phyloP scores from a whole-genome alignment of 1,140 invertebrate genomes.

The Prorops nasuta region DNA sequence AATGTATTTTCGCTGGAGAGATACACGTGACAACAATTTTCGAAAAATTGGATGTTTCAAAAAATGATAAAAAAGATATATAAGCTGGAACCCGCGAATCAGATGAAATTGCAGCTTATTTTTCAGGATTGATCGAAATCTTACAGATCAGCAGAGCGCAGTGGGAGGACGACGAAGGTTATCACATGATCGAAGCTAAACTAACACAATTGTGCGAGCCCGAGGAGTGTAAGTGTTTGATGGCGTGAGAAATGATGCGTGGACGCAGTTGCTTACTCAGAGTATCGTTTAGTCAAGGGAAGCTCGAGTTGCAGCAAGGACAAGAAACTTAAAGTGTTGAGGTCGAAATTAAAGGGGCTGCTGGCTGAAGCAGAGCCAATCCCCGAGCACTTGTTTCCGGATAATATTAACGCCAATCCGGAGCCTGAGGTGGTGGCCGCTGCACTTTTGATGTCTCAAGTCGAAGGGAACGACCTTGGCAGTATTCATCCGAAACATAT shows the following conservation, averaged over 20 bases:
- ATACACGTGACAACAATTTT: too few species aligned
- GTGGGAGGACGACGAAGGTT: slow-evolving; percentile 16
- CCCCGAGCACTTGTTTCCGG: slow-evolving; percentile 12
- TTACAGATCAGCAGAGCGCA: slow-evolving; percentile 14
- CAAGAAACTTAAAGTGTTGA: slow-evolving; percentile 3
- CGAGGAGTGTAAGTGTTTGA: too few species aligned
- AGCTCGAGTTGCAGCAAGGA: background rate
- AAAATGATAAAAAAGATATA: too few species aligned
- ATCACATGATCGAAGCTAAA: slow-evolving; percentile 11
- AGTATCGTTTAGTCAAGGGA: background rate
- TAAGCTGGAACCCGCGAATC: too few species aligned
- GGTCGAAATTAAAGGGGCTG: slow-evolving; percentile 8
- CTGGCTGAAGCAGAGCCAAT: slow-evolving; percentile 17
- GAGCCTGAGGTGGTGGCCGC: slow-evolving; percentile 23
- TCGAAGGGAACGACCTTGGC: slow-evolving; percentile 14
- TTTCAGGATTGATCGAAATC: background rate
- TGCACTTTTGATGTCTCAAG: slow-evolving; percentile 21
- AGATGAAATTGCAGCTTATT: too few species aligned
- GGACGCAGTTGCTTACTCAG: too few species aligned
- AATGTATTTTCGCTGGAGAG: too few species aligned
- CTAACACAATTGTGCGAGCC: slow-evolving; percentile 10
- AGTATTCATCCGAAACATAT: slow-evolving; percentile 11
- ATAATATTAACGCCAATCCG: slow-evolving; percentile 14
- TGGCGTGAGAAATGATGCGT: too few species aligned
- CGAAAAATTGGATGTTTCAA: too few species aligned